A percentile compares a stretch with the other conserved stretches of the same genome.
Conservation (phyloP, 2,113 vertebrate genomes). For the Mobula hypostoma region DNA sequence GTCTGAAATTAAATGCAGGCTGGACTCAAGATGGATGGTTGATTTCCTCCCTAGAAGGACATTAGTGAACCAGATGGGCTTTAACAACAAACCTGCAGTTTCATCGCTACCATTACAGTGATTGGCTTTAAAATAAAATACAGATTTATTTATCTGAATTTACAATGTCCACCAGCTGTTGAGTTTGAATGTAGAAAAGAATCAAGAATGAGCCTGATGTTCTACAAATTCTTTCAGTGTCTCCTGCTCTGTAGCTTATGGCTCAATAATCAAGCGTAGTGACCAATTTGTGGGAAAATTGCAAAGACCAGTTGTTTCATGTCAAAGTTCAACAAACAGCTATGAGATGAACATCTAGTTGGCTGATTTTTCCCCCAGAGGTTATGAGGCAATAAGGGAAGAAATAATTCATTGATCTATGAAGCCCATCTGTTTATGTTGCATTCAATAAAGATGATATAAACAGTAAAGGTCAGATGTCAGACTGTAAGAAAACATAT, state of each 20-base stretch:
- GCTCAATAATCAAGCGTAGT: background rate
- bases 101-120: too few relatives aligned
- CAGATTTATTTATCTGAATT: too few relatives aligned
- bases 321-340: background rate
- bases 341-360: background rate
- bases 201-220: background rate
- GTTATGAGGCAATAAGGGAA: background rate
- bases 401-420: background rate
- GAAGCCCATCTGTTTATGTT: background rate
- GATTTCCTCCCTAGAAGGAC: too few relatives aligned
- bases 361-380: background rate
- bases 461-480: background rate
- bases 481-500: background rate
- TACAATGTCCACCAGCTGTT: too few relatives aligned
- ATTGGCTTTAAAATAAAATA: too few relatives aligned
- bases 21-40: too few relatives aligned
- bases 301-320: background rate
- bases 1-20: too few relatives aligned
- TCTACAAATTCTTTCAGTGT: background rate
- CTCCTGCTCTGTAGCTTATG: background rate
- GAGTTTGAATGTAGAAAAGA: background rate
- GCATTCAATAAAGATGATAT: background rate
- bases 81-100: too few relatives aligned
- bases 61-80: too few relatives aligned
- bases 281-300: background rate